Evolutionary conservation across 2,797 vertebrate species (phyloP), one percentile per base, ranked within the genome.

Genomic region (Betta splendens): DNA sequence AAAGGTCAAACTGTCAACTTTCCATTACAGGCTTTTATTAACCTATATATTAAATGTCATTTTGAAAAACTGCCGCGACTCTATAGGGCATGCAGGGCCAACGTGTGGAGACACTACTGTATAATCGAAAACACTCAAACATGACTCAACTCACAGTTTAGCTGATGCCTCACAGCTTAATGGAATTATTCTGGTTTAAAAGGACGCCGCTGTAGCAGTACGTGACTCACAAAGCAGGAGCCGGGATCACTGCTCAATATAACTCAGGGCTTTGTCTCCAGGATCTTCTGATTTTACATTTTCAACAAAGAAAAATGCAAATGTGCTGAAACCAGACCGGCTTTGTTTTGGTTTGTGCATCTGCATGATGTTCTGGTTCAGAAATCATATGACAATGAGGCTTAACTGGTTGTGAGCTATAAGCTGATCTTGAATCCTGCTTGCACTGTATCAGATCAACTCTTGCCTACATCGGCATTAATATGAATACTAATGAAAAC

Each of bases 241-340:
- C 55, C 0, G 26, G 61, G 40, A 69, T 75, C 50, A 48, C 26
- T 53, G 60, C 63, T 77, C 68, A 60, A 40, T 73, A 73, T 74
- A 77, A 65, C 67, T 65, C 63, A 16, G 44, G 33, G 45, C 51
- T 70, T 79, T 63, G 62, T 85, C 72, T 67, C 55, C 25, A 64
- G 64, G 47, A 51, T 74, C 55, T 40, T 43, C 7, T 39, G 8
- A 33, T 65, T 65, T 47, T 38, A 54, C 22, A 38, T 73, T 50
- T n/a, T 28, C n/a, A 62, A 36, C 52, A 65, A 51, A 75, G 63
- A 75, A 23, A n/a, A 17, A 61, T 69, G 61, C 54, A 26, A 62
- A 55, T 57, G 42, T 50, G 37, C 44, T 61, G 65, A 69, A 77
- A 67, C 32, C 51, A 38, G 67, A 76, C 26, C 39, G 5, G 48